Evolutionary conservation across 2,113 vertebrate species (phyloP), one percentile per base, ranked within the genome.

Genomic region (Anser cygnoides): DNA sequence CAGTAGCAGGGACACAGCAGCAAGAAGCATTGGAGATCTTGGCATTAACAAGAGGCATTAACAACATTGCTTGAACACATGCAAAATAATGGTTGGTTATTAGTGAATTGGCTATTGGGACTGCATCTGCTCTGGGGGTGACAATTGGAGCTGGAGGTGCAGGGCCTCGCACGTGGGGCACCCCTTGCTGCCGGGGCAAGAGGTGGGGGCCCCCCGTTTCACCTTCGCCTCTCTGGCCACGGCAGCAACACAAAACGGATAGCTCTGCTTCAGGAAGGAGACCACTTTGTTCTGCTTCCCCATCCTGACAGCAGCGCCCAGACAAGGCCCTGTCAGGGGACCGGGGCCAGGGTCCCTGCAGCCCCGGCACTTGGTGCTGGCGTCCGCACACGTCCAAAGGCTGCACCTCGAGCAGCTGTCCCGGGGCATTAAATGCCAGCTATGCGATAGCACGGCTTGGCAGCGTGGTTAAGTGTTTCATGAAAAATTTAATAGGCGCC

Each of bases 201-300:
- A 26, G 50, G 50, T 13, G 8, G 18, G 18, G 9, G 3, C 23
- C 33, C 14, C 25, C 57, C 19, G 10, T 25, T 29, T 7, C 13
- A 4, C 23, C 26, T 13, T 11, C 10, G 13, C n/a, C 19, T 21
- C 33, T 85, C 18, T 7, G 11, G 31, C 39, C 67, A 33, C 28
- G 3, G 23, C 35, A 35, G 29, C 9, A 10, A 21, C 6, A 14
- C 2, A n/a, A 72, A 71, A n/a, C 0, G 0, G 13, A 1, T 14
- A 22, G 14, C 18, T 14, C 1, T 10, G 15, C 6, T 0, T 71
- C 37, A 23, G 41, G 50, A 67, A 15, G 0, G 3, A 52, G 35
- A 3, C 3, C 13, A 13, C 19, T 67, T 23, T 62, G 57, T 66
- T 49, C 31, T 52, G 43, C 17, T 71, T 15, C 26, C 39, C 16